Base-by-base conservation (phyloP, 2,797 vertebrate species). In the Bovichtus variegatus region DNA sequence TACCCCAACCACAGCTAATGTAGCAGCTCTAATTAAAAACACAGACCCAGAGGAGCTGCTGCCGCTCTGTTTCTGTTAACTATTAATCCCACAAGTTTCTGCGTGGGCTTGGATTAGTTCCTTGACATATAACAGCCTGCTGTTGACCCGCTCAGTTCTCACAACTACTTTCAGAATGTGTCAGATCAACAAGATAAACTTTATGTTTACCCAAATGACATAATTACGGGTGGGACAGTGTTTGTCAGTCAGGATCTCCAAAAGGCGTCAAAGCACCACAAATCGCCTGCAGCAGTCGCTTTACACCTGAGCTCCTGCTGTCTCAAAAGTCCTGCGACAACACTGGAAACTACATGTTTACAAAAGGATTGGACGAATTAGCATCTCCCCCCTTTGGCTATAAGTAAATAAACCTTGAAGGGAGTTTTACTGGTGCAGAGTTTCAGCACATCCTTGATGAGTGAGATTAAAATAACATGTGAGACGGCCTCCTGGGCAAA, bases 21-120 rank as follows among this genome's bases (percentile, higher is more conserved):
- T 80, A 78, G 88, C 82, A 73, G 87, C 83, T 89, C 84, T 93
- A 91, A 92, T 82, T 27, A 70, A 91, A 94, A 94, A 83, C 80
- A 89, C 64, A 83, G 76, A 68, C 71, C 68, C n/a, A 60, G 21
- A 65, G 66, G 58, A 50, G 61, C 59, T 66, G 44, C 16, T 65
- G 59, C 27, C 80, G 53, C 47, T 67, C 36, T 83, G 80, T 75
- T 87, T 91, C 87, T 92, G 93, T 95, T 95, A 95, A 95, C 89
- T 87, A 94, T 96, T 95, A 95, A 95, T 92, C 93, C 84, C 79
- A 76, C 58, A 38, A 83, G 78, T 77, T 72, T 58, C 40, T 78
- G 67, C 68, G 78, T 73, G 67, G 83, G 55, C 43, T 64, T 74
- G 73, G 61, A 79, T 77, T 83, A 72, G 78, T 86, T 81, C 60